Percentiles rank a stretch among this genome's conserved stretches.
These are phyloP conservation scores for Drosophila neocordata DNA, from an alignment of 1,140 invertebrate genomes.

Conservation along the genomic window DNA sequence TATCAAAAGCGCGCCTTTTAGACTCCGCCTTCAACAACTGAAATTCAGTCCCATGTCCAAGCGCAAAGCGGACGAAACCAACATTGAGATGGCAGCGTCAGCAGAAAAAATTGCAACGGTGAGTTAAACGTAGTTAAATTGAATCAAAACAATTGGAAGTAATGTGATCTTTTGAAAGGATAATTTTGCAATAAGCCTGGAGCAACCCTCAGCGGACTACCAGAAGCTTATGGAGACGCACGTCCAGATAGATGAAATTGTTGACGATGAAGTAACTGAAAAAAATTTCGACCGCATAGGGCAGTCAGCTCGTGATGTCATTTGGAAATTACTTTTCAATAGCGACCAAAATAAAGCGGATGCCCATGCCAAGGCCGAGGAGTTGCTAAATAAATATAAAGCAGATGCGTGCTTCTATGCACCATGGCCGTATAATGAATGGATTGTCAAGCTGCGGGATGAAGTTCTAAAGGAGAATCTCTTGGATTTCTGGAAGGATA, in stretches of 20 bases:
- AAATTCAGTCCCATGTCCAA: constrained; percentile 43
- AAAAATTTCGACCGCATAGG: constrained; percentile 53
- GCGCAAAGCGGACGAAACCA: constrained; percentile 41
- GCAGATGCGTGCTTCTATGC: constrained; percentile 65
- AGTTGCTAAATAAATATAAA: constrained; percentile 58
- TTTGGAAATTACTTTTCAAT: constrained; percentile 63
- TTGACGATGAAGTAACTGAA: constrained; percentile 58
- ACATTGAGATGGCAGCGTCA: constrained; percentile 37
- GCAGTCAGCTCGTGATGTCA: constrained; percentile 46
- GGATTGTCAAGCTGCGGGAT: constrained; percentile 67
- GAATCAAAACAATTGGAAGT: neutral
- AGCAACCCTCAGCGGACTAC: constrained; percentile 52
- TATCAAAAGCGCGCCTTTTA: neutral
- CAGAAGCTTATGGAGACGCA: constrained; percentile 43
- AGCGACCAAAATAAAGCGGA: constrained; percentile 6
- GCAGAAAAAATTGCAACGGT: constrained; percentile 41
- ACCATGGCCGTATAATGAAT: constrained; percentile 65
- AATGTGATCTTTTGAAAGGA: neutral
- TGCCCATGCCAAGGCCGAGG: constrained; percentile 53
- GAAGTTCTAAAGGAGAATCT: constrained; percentile 58
- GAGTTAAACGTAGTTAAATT: neutral
- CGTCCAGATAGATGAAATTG: constrained; percentile 58
- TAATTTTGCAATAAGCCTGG: constrained; percentile 35
- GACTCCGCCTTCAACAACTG: neutral
- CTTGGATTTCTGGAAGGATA: constrained; percentile 69